phyloP scores from a whole-genome alignment of 2,113 vertebrate species.

The Microtus ochrogaster region DNA sequence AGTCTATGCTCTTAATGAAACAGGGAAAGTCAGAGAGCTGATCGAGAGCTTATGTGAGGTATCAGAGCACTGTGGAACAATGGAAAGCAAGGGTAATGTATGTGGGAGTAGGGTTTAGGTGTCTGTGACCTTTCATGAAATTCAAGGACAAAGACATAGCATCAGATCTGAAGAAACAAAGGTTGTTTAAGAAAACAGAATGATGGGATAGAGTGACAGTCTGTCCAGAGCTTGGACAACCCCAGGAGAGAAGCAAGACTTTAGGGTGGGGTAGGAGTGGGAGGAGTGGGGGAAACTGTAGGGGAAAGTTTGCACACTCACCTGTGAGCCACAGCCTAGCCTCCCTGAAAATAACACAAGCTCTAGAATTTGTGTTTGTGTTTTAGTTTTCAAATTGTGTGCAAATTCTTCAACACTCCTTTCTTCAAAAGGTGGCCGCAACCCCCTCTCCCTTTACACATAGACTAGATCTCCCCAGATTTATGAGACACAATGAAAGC shows the following conservation, averaged over 20 bases:
- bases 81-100: not conserved
- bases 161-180: not conserved
- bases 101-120: not conserved
- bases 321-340: not conserved
- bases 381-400: not conserved
- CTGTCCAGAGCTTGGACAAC: not conserved
- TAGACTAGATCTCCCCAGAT: not conserved
- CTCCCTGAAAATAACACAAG: not conserved
- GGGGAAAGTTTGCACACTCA: not conserved
- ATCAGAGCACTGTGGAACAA: too few relatives aligned
- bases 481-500: too few relatives aligned
- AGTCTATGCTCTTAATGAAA: not conserved
- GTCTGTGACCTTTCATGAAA: conserved; percentile 5
- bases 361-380: not conserved
- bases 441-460: not conserved
- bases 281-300: rapidly evolving
- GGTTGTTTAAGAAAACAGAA: not conserved
- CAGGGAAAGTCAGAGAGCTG: not conserved
- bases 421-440: not conserved
- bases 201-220: too few relatives aligned
- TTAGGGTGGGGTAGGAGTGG: not conserved
- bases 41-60: not conserved
- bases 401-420: not conserved
- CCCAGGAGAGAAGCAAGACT: not conserved
- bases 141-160: not conserved